Base-by-base conservation (phyloP, 2,888 invertebrate genomes). In the Pyralis farinalis region DNA sequence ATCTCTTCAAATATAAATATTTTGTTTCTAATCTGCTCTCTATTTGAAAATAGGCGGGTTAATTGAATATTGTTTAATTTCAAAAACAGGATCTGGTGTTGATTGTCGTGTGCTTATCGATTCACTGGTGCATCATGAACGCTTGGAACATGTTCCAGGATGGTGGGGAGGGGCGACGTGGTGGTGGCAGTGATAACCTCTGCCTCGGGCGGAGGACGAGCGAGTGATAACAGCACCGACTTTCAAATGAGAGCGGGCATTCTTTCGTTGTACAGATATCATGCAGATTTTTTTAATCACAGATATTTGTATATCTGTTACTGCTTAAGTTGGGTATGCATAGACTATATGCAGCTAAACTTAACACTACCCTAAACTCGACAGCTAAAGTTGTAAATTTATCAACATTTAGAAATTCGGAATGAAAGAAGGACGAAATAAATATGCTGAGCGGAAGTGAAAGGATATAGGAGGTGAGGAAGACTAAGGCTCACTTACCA, bases 191-290 rank as follows among this genome's bases (percentile, higher is more conserved):
- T 54, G 86, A 86, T 86, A 86, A 85, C 86, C 86, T 77, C 64
- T 68, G 77, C 55, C 73, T 61, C 68, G 60, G 62, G 58, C 77
- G 74, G 81, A 82, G 83, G 79, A 80, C 77, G 74, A 55, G 35
- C 47, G 39, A 57, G 55, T 65, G 83, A 84, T 75, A 79, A 71
- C 68, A 58, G 49, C 53, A 43, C 47, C 71, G 76, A 79, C 80
- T 81, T 84, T 79, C 72, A 76, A 82, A 77, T 75, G 74, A 76
- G 80, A 79, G 58, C 77, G 65, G 64, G 56, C 67, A 74, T 76
- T 81, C 75, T 81, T 76, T 76, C 59, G 68, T 58, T 58, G 43
- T 41, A 41, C 42, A 53, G 65, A 74, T 71, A 66, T 62, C 25
- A 10, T 12, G 44, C 34, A 25, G 44, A 12, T 47, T 40, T 47